Evolutionary conservation across 2,888 invertebrate species (phyloP), one percentile per base, ranked within the genome.

Genomic region (Phalera bucephala): DNA sequence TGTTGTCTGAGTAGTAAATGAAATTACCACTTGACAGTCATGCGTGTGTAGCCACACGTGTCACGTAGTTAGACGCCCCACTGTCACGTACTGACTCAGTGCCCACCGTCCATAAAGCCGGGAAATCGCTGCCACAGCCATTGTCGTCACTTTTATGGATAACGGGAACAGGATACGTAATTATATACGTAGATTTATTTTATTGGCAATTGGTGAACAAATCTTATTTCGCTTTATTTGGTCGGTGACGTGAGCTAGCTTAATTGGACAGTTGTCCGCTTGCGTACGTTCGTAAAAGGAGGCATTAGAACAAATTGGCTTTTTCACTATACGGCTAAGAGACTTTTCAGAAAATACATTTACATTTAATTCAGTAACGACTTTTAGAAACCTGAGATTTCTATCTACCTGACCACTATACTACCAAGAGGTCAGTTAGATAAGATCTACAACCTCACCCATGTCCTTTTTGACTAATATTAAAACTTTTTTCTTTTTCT

Each of bases 81-180:
- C 50, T 53, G 58, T 66, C 71, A 72, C 73, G 68, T 67, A 61
- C 54, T 34, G 43, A 47, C 45, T 56, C 56, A 45, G 42, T 40
- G 39, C 42, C 39, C 48, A 53, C 45, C 59, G 52, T 48, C 59
- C 53, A 65, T 72, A 72, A 72, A 72, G 52, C 43, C 63, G 43
- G 58, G 51, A 71, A 67, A 74, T 65, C 64, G 64, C 50, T 59
- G 61, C 60, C 49, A 57, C 57, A 49, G 45, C 58, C 49, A 60
- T 64, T 63, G 59, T 57, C 58, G 40, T 59, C 65, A 60, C 63
- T 64, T 74, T 70, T 67, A 72, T 68, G 59, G 59, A 42, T 64
- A 68, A 66, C 51, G 59, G 57, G 60, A 52, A 64, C 62, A 62
- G 64, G 63, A 71, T 70, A 61, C 58, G 60, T 70, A 69, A 72